Base-by-base conservation (phyloP, 2,888 invertebrate genomes). In the Microctonus brassicae region DNA sequence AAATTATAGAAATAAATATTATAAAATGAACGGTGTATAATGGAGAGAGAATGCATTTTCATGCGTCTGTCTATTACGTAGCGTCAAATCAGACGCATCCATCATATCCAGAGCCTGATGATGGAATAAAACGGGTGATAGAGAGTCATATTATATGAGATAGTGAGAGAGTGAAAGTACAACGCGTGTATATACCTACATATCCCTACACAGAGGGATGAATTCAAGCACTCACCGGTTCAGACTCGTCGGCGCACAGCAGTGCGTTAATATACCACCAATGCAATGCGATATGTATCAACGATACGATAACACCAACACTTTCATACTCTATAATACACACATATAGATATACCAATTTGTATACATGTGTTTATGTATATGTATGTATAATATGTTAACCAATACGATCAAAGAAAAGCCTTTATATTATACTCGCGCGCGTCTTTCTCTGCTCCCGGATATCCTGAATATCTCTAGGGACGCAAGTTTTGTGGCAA, bases 71-170 rank as follows among this genome's bases (percentile, higher is more conserved):
- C 79, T 82, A 83, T 83, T 82, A 83, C 79, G 78, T 80, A 80
- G 78, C 80, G 82, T 82, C 83, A 81, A 84, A 84, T 79, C 81
- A 81, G 76, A 78, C 81, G 78, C 82, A 84, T 85, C 83, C 81
- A 84, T 85, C 85, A 84, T 81, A 78, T 53, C 62, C 47, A n/a
- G n/a, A 36, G 22, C 26, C 10, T 13, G 62, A 62, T 22, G 47
- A 63, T 62, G 60, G 42, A 65, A 39, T 36, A 58, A 47, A 65
- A 64, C 17, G 42, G 29, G 17, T 47, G 60, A 58, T 55, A 47
- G 29, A 29, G 29, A 47, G 47, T n/a, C 7, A 47, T n/a, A n/a
- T n/a, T 47, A 9, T 47, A 47, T 10, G 10, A 9, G 36, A n/a
- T 7, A 17, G 7, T 47, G 17, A 7, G 17, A 47, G 17, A 47